A percentile compares a stretch with the other conserved stretches of the same genome.
Evolutionary conservation across 2,888 invertebrate species (phyloP).

Genomic region (Disparrhopalites patrizii): DNA sequence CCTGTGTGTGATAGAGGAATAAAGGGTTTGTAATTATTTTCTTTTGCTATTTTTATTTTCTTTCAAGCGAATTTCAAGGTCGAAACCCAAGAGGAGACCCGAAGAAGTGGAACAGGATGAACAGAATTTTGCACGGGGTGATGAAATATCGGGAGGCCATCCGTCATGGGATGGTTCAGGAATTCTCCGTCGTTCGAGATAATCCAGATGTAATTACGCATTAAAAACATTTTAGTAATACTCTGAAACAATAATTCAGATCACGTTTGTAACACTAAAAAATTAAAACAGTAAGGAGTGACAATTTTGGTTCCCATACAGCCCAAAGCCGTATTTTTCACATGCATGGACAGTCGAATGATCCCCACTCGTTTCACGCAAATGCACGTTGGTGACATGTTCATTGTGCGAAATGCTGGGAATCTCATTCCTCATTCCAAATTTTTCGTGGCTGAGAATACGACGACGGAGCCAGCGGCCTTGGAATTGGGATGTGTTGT

Average conservation of each 20-base stretch:
- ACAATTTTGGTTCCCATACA: constrained; percentile 55
- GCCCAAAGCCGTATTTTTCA: constrained; percentile 96
- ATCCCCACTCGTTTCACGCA: constrained; percentile 92
- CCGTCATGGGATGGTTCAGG: constrained; percentile 81
- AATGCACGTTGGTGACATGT: constrained; percentile 96
- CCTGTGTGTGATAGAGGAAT: too few relatives aligned
- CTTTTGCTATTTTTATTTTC: too few relatives aligned
- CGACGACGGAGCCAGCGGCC: constrained; percentile 93
- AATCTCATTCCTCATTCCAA: constrained; percentile 91
- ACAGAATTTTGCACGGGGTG: constrained; percentile 81
- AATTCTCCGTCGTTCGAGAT: constrained; percentile 83
- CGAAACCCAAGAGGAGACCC: too few relatives aligned
- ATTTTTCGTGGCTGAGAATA: constrained; percentile 78
- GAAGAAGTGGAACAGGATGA: constrained; percentile 59
- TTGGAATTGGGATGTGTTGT: constrained; percentile 89
- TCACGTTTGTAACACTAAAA: too few relatives aligned
- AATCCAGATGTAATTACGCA: constrained; percentile 73
- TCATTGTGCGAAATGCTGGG: constrained; percentile 94
- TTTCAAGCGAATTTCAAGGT: too few relatives aligned
- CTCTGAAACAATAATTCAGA: too few relatives aligned
- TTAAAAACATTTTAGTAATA: constrained; percentile 13
- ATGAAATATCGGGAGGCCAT: constrained; percentile 81
- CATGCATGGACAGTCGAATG: constrained; percentile 98
- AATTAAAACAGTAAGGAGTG: too few relatives aligned
- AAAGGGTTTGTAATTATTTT: too few relatives aligned